phyloP scores from a whole-genome alignment of 2,888 invertebrate species.

The Auanema freiburgensis region DNA sequence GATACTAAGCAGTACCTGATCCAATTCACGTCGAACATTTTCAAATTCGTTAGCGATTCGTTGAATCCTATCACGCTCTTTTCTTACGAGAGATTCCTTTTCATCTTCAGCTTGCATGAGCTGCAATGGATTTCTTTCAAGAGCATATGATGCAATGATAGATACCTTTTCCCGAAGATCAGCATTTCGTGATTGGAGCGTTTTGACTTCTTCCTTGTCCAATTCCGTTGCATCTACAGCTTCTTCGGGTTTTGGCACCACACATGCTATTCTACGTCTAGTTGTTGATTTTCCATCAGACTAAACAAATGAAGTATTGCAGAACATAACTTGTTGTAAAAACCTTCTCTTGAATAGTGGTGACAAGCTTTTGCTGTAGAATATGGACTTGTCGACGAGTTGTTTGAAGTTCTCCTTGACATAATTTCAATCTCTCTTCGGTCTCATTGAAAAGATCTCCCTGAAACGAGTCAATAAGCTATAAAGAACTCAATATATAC shows the following conservation, averaged over 20 bases:
- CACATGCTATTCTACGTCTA: conserved; percentile 16
- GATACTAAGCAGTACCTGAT: conserved; percentile 38
- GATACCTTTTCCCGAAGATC: conserved; percentile 20
- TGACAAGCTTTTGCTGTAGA: conserved; percentile 53
- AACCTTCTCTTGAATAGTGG: conserved; percentile 34
- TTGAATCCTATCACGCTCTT: conserved; percentile 47
- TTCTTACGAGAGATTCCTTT: conserved; percentile 20
- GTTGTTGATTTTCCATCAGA: conserved; percentile 14
- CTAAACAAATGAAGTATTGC: conserved; percentile 5
- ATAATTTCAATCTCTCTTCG: conserved; percentile 46
- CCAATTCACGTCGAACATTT: conserved; percentile 52
- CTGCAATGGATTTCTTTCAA: conserved; percentile 22
- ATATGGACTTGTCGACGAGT: conserved; percentile 55
- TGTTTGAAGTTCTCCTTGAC: conserved; percentile 50
- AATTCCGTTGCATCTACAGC: not conserved
- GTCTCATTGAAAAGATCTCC: conserved; percentile 58
- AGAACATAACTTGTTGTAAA: not conserved
- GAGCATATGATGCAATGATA: no score
- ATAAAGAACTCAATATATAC: conserved; percentile 8
- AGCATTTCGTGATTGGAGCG: conserved; percentile 6
- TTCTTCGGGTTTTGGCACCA: conserved; percentile 11
- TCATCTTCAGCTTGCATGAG: conserved; percentile 38
- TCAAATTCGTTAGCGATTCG: conserved; percentile 57
- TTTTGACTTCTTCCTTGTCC: not conserved
- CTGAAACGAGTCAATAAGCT: conserved; percentile 6